A percentile compares a stretch with the other conserved stretches of the same genome.
phyloP scores from a whole-genome alignment of 1,140 invertebrate species.

The Telenomus remus region DNA sequence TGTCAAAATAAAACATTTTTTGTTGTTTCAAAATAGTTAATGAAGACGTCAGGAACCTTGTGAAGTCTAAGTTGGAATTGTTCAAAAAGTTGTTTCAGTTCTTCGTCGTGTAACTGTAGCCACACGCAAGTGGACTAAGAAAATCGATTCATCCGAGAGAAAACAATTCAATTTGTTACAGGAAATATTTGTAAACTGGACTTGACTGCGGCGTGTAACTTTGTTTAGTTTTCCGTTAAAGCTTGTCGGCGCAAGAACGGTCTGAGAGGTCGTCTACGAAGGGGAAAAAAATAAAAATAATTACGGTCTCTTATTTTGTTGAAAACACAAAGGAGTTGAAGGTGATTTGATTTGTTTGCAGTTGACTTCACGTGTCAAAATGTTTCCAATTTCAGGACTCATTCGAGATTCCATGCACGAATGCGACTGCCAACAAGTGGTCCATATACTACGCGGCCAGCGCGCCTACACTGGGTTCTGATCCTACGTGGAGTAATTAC shows the following conservation, averaged over 20 bases:
- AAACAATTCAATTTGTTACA: slow-evolving; percentile 16
- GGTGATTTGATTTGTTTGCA: slow-evolving; percentile 49
- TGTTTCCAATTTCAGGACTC: slow-evolving; percentile 61
- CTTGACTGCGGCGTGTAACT: slow-evolving; percentile 1
- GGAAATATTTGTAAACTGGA: slow-evolving; percentile 16
- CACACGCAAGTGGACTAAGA: not conserved
- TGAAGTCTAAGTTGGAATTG: too few relatives aligned
- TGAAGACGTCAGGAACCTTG: too few relatives aligned
- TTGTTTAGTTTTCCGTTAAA: too few relatives aligned
- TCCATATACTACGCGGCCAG: slow-evolving; percentile 68
- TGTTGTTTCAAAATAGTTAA: too few relatives aligned
- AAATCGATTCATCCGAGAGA: slow-evolving; percentile 19
- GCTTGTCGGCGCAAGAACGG: too few relatives aligned
- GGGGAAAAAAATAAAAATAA: slow-evolving; percentile 10
- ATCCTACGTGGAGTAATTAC: slow-evolving; percentile 73
- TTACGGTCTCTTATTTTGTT: slow-evolving; percentile 29
- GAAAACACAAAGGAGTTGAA: slow-evolving; percentile 13
- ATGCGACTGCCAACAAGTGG: slow-evolving; percentile 70
- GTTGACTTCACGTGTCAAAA: slow-evolving; percentile 55
- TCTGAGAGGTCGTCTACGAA: too few relatives aligned
- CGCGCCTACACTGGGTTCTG: slow-evolving; percentile 61
- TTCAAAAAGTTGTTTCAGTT: too few relatives aligned
- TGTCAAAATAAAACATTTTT: too few relatives aligned
- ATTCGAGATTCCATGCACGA: slow-evolving; percentile 69
- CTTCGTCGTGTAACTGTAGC: too few relatives aligned